phyloP scores from a whole-genome alignment of 2,888 invertebrate species.

The Idaea dimidiata region DNA sequence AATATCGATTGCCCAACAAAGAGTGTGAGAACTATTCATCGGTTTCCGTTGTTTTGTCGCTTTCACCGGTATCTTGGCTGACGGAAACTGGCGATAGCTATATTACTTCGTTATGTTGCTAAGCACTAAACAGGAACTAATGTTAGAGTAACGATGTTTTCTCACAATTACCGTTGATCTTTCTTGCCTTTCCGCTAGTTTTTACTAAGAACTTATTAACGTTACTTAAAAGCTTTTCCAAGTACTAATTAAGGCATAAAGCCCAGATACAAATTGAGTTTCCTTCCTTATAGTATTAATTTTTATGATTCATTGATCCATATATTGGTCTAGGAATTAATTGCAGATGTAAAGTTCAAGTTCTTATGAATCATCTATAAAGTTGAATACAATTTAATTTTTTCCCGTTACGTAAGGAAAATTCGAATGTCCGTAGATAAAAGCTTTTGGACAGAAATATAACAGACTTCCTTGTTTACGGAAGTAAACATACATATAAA shows the following conservation, averaged over 20 bases:
- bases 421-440: not conserved
- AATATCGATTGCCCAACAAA: not conserved
- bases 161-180: not conserved
- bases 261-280: not conserved
- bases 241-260: too few species aligned
- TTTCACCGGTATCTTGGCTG: constrained; percentile 45
- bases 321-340: not conserved
- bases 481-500: not conserved
- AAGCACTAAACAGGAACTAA: not conserved
- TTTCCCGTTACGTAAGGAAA: not conserved
- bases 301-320: not conserved
- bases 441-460: not conserved
- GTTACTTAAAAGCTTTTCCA: not conserved
- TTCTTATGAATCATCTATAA: not conserved
- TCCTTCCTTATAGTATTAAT: not conserved
- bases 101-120: constrained; percentile 1
- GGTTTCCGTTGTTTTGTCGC: constrained; percentile 47
- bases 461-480: too few species aligned
- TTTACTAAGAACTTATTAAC: not conserved
- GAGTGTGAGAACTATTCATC: constrained; percentile 37
- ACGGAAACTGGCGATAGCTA: not conserved
- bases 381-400: not conserved
- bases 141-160: not conserved
- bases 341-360: not conserved
- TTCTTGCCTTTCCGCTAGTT: not conserved